Evolutionary conservation across 2,113 vertebrate species (phyloP).

Genomic region (Panthera uncia): DNA sequence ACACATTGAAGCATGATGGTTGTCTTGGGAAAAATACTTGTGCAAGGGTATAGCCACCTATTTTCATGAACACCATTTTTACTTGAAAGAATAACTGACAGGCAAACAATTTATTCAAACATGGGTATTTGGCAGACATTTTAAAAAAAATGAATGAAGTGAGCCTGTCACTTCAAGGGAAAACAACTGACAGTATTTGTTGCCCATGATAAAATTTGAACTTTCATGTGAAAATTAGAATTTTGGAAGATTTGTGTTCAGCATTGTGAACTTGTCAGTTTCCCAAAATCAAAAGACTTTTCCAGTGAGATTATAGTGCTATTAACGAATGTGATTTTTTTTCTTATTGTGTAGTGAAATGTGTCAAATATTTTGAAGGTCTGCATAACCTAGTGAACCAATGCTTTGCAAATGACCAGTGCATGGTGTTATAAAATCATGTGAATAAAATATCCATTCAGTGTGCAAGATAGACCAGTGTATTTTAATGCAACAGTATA

Average conservation of each 20-base stretch:
- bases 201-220: slow-evolving; percentile 54
- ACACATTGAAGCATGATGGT: not conserved
- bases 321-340: not conserved
- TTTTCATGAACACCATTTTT: slow-evolving; percentile 1
- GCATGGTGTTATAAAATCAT: not conserved
- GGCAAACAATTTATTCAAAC: not conserved
- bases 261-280: slow-evolving; percentile 28
- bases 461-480: not conserved
- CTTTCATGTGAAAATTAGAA: slow-evolving; percentile 62
- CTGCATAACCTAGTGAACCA: slow-evolving; percentile 16
- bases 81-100: slow-evolving; percentile 37
- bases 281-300: not conserved
- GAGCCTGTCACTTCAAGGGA: slow-evolving; percentile 20
- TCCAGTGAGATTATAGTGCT: not conserved
- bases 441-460: not conserved
- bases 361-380: not conserved
- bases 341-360: not conserved
- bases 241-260: slow-evolving; percentile 33
- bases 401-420: not conserved
- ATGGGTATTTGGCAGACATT: not conserved
- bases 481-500: not conserved
- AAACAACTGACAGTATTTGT: slow-evolving; percentile 36
- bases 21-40: not conserved
- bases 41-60: not conserved
- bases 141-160: slow-evolving; percentile 35